Evolutionary conservation across 2,797 vertebrate species (phyloP), one percentile per base, ranked within the genome.

Genomic region (Nasua narica): DNA sequence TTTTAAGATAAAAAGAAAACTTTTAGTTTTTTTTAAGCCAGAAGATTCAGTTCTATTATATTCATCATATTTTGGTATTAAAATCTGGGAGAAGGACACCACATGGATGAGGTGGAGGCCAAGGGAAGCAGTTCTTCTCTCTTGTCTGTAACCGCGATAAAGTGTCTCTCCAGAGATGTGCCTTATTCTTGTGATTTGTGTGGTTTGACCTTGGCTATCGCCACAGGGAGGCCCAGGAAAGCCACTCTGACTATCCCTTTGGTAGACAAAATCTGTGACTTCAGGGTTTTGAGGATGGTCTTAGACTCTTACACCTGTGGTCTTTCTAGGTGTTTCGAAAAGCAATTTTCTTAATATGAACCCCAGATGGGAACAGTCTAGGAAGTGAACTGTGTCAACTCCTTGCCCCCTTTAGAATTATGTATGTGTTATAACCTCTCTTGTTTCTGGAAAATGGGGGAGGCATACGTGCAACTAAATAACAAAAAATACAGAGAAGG

Each of bases 1-100:
- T 82, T 76, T 96, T 69, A 54, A 84, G 70, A 87, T 37, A 67
- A 92, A 93, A 88, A 83, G 14, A 93, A 74, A 92, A 70, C 32
- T 46, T 93, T 46, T 3, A 10, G 19, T 92, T 29, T 85, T 95
- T 83, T 46, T 90, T 46, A 81, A 81, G 56, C 46, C 76, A 92
- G 65, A 83, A 86, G 79, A 90, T 69, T 62, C 86, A 48, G 7
- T 91, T 91, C 69, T 82, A 29, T 23, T 50, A 13, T 5, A 60
- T 11, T 77, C 25, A 69, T 60, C 32, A 6, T 6, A 52, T 60
- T 94, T 54, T 60, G 19, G 54, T 40, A 15, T 54, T 58, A 82
- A 84, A 8, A 23, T 72, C 52, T 60, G 82, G 29, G 50, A 46
- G 86, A 65, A 69, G 40, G 79, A 29, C 7, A 19, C 7, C 37